Evolutionary conservation across 2,113 vertebrate species (phyloP).

Genomic region (Sterna hirundo): DNA sequence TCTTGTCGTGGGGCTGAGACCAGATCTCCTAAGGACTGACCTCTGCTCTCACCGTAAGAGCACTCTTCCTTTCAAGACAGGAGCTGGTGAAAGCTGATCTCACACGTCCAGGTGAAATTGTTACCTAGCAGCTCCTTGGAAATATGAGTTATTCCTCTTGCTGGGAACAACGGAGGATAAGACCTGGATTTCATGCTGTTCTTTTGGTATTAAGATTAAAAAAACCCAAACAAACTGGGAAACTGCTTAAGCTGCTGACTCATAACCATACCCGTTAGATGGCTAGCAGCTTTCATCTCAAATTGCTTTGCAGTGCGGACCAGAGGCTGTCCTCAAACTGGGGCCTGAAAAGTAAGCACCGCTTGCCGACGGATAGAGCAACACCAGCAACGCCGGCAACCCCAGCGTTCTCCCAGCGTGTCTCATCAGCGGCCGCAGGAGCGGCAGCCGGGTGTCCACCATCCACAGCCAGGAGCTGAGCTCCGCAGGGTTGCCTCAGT

Average conservation of each 20-base stretch:
- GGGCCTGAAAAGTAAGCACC: not conserved
- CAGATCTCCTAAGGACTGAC: conserved; percentile 22
- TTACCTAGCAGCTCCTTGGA: not conserved
- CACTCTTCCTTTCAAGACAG: conserved; percentile 33
- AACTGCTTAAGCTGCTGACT: not conserved
- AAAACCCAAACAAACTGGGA: not conserved
- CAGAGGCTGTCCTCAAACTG: not conserved
- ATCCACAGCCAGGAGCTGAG: not conserved
- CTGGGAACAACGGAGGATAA: not conserved
- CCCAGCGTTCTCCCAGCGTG: not conserved
- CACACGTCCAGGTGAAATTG: not conserved
- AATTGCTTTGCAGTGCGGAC: not conserved
- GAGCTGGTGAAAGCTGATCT: conserved; percentile 41
- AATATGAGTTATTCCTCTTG: not conserved
- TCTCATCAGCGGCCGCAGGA: not conserved
- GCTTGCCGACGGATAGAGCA: not conserved
- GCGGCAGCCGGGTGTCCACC: not conserved
- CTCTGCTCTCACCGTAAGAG: conserved; percentile 11
- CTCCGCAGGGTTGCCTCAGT: not conserved
- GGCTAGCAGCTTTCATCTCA: not conserved
- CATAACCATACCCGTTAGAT: not conserved
- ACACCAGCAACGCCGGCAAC: not conserved
- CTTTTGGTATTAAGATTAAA: not conserved
- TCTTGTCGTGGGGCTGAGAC: conserved; percentile 25
- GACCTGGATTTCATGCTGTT: not conserved